These are phyloP conservation scores for Aphaenogaster rudis DNA, from an alignment of 1,140 invertebrate genomes.

Conservation along the genomic window DNA sequence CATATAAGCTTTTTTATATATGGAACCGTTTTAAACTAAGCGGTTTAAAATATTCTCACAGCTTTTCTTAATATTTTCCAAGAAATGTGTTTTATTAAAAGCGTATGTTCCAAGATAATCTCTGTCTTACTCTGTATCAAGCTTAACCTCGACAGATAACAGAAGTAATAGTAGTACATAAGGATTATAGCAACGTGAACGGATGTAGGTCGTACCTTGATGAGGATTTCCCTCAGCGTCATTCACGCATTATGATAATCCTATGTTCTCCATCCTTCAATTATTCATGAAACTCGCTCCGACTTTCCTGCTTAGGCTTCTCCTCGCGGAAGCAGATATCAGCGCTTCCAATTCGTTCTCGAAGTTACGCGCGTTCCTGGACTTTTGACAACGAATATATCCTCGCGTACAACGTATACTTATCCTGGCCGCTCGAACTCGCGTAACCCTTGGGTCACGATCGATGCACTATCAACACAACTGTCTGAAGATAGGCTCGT, in stretches of 20 bases:
- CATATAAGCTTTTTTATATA: background rate
- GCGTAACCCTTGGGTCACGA: constrained; percentile 31
- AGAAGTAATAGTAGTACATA: constrained; percentile 31
- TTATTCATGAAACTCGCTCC: constrained; percentile 48
- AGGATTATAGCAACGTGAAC: constrained; percentile 35
- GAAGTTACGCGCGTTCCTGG: background rate
- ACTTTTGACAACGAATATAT: background rate
- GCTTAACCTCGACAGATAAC: constrained; percentile 48
- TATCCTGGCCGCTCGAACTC: constrained; percentile 16
- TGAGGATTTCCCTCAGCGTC: constrained; percentile 56
- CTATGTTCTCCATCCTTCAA: constrained; percentile 28
- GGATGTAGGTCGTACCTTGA: constrained; percentile 55
- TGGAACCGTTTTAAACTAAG: constrained; percentile 1
- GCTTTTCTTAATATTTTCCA: background rate
- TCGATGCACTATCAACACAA: constrained; percentile 57
- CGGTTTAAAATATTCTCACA: background rate
- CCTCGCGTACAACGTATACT: background rate
- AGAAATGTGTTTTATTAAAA: constrained; percentile 14
- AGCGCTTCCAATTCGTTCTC: background rate
- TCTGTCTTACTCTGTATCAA: constrained; percentile 19
- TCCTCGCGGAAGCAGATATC: background rate
- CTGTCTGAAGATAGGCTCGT: constrained; percentile 35
- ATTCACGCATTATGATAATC: constrained; percentile 63
- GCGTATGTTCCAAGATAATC: background rate
- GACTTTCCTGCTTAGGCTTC: background rate